A percentile compares a stretch with the other conserved stretches of the same genome.
phyloP scores from a whole-genome alignment of 2,797 vertebrate species.

The Smutsia gigantea region DNA sequence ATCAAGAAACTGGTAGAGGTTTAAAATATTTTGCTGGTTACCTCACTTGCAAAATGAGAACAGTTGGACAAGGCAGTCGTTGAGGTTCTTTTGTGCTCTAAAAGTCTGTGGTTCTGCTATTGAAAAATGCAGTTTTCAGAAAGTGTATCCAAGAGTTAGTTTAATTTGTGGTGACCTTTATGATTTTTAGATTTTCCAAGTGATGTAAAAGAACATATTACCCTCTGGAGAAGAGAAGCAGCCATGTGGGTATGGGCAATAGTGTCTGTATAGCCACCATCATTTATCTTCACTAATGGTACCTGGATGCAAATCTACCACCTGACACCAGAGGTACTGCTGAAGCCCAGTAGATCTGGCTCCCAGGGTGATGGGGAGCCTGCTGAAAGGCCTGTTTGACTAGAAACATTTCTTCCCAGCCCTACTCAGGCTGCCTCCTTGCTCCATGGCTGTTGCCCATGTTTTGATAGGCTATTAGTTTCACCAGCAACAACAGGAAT shows the following conservation, averaged over 20 bases:
- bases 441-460: background rate
- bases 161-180: slow-evolving; percentile 48
- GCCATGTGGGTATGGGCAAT: background rate
- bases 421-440: too few species aligned
- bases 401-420: background rate
- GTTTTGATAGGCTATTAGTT: background rate
- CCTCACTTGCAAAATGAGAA: slow-evolving; percentile 42
- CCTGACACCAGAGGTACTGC: background rate
- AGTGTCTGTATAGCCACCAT: background rate
- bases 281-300: background rate
- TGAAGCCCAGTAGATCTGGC: background rate
- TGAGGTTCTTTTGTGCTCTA: slow-evolving; percentile 1
- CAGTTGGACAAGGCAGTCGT: background rate
- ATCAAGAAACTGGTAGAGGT: background rate
- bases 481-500: background rate
- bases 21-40: background rate
- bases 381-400: background rate
- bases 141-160: background rate
- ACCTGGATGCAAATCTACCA: background rate
- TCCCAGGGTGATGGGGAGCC: background rate
- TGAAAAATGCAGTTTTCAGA: background rate
- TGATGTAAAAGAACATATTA: background rate
- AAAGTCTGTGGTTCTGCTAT: background rate
- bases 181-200: background rate
- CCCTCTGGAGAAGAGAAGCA: background rate